These are phyloP conservation scores for Alethe diademata DNA, from an alignment of 2,113 vertebrate genomes.

Conservation along the genomic window DNA sequence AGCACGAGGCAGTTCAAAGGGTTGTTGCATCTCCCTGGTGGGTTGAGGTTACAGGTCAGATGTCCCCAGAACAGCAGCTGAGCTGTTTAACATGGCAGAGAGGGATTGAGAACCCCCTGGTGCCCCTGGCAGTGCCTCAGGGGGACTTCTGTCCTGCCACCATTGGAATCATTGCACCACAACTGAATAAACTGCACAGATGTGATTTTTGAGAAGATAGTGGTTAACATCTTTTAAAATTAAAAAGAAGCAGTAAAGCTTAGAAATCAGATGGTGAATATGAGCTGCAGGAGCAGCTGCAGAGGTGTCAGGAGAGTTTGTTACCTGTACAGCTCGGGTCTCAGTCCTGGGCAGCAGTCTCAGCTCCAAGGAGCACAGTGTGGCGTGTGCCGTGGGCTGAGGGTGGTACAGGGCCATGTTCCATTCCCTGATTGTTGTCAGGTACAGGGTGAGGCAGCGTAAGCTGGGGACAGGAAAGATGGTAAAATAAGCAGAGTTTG, in stretches of 20 bases:
- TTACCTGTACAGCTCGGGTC: fast-evolving
- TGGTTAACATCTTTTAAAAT: neutral
- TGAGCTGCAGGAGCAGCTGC: neutral
- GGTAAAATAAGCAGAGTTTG: neutral
- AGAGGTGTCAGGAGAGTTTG: neutral
- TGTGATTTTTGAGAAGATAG: neutral
- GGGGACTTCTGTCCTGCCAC: neutral
- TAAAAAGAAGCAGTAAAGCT: neutral
- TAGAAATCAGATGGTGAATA: neutral
- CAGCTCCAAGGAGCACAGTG: neutral
- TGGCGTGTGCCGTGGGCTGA: neutral
- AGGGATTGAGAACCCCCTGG: neutral
- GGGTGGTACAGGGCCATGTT: neutral
- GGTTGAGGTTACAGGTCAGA: neutral
- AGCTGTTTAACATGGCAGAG: neutral
- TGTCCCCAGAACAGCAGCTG: neutral
- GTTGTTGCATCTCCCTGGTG: neutral
- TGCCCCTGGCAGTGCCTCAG: neutral
- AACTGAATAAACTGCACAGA: neutral
- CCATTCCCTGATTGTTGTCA: neutral
- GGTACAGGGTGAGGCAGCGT: neutral
- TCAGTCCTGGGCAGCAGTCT: neutral
- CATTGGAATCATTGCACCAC: fast-evolving
- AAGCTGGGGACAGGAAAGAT: neutral
- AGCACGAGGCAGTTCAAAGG: neutral